Conservation (phyloP, 2,888 invertebrate genomes). For the Molanna angustata region DNA sequence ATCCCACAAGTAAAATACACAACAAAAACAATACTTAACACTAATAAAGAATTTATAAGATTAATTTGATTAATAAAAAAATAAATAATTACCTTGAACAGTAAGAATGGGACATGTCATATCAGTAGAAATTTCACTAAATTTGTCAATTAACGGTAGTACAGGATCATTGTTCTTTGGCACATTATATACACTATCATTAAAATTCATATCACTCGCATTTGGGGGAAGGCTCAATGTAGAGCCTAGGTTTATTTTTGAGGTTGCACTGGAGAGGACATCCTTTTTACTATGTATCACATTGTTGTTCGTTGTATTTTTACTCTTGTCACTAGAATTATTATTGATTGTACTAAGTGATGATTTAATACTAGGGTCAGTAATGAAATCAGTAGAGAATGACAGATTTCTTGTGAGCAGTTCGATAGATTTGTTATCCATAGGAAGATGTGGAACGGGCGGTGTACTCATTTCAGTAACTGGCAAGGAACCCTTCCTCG, state of each 20-base stretch:
- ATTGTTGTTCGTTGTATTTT: slow-evolving; percentile 27
- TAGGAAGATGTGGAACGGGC: slow-evolving; percentile 36
- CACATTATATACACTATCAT: slow-evolving; percentile 48
- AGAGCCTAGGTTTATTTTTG: slow-evolving; percentile 25
- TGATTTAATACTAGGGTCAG: slow-evolving; percentile 30
- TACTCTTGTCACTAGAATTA: slow-evolving; percentile 34
- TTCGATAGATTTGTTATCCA: slow-evolving; percentile 48
- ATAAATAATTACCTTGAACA: slow-evolving; percentile 48
- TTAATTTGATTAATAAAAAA: no score
- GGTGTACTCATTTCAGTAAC: slow-evolving; percentile 36
- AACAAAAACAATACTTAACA: no score
- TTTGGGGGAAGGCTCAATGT: slow-evolving; percentile 30
- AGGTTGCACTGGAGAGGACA: slow-evolving; percentile 25
- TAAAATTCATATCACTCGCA: slow-evolving; percentile 20
- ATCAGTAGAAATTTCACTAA: slow-evolving; percentile 52
- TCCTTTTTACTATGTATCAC: slow-evolving; percentile 24
- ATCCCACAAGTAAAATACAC: no score
- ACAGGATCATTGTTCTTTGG: slow-evolving; percentile 48
- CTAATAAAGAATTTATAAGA: no score
- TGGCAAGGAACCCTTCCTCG: slow-evolving; percentile 39
- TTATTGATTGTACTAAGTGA: slow-evolving; percentile 52
- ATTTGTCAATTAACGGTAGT: slow-evolving; percentile 46
- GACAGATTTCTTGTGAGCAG: slow-evolving; percentile 50
- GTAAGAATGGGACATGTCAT: slow-evolving; percentile 52
- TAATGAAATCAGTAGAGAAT: slow-evolving; percentile 49